phyloP scores from a whole-genome alignment of 2,113 vertebrate genomes.

The Gavialis gangeticus region DNA sequence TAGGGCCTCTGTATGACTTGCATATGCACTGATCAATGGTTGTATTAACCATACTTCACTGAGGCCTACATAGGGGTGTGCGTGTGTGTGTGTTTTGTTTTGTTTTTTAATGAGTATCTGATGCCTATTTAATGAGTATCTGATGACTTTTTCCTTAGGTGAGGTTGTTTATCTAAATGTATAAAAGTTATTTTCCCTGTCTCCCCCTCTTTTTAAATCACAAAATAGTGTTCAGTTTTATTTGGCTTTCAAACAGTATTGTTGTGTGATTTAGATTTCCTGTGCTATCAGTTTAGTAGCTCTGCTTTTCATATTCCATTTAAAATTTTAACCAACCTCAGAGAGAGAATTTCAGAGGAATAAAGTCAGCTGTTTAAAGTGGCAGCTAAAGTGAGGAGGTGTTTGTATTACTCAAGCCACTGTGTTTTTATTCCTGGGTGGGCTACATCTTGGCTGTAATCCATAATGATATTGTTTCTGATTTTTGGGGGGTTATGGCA shows the following conservation, averaged over 20 bases:
- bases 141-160: background rate
- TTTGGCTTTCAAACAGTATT: conserved; percentile 56
- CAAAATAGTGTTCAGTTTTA: conserved; percentile 64
- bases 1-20: no score
- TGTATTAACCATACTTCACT: no score
- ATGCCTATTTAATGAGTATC: no score
- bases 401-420: conserved; percentile 62
- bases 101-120: background rate
- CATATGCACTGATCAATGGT: no score
- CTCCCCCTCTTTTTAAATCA: conserved; percentile 7
- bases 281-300: conserved; percentile 45
- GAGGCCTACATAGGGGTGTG: no score
- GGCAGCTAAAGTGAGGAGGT: conserved; percentile 62
- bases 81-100: background rate
- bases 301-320: conserved; percentile 63
- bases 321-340: conserved; percentile 71
- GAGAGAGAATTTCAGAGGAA: conserved; percentile 70
- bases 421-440: conserved; percentile 13
- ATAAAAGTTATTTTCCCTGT: background rate
- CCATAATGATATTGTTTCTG: background rate
- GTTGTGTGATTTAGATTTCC: conserved; percentile 54
- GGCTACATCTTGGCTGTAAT: conserved; percentile 14
- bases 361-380: conserved; percentile 72
- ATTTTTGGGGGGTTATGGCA: conserved; percentile 4
- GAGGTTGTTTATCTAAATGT: background rate